Conservation (phyloP, 2,888 invertebrate species). For the Dicycla oo region DNA sequence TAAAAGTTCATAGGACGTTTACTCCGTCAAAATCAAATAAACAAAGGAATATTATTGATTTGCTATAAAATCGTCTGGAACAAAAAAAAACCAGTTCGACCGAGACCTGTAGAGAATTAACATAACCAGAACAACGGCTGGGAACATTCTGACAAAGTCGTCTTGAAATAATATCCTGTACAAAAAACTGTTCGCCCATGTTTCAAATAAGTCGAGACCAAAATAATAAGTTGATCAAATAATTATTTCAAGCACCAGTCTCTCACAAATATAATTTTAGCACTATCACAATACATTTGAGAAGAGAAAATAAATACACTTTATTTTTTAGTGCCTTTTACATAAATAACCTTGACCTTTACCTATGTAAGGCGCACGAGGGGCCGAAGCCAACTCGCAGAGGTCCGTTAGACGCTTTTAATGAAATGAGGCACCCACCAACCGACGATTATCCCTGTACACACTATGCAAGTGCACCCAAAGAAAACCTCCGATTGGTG, state of each 20-base stretch:
- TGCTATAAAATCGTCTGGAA: neutral
- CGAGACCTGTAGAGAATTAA: slow-evolving; percentile 15
- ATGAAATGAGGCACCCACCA: no score
- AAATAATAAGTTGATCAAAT: neutral
- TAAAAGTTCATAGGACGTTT: slow-evolving; percentile 24
- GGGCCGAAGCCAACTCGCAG: no score
- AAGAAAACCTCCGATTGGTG: no score
- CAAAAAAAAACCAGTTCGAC: slow-evolving; percentile 12
- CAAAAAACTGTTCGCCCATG: slow-evolving; percentile 1
- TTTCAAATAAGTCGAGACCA: neutral
- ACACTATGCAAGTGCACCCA: no score
- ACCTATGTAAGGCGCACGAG: no score
- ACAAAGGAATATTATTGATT: slow-evolving; percentile 11
- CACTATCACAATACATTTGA: no score
- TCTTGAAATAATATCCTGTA: slow-evolving; percentile 2
- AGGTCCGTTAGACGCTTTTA: no score
- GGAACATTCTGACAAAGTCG: neutral
- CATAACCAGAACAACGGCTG: slow-evolving; percentile 39
- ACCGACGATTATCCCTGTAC: no score
- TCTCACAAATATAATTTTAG: no score
- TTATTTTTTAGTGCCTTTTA: no score
- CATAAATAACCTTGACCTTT: no score
- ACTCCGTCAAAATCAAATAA: slow-evolving; percentile 14
- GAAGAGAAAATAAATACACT: no score
- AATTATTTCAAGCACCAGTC: neutral